Conservation (phyloP, 2,888 invertebrate species). For the Rhagonycha lutea region DNA sequence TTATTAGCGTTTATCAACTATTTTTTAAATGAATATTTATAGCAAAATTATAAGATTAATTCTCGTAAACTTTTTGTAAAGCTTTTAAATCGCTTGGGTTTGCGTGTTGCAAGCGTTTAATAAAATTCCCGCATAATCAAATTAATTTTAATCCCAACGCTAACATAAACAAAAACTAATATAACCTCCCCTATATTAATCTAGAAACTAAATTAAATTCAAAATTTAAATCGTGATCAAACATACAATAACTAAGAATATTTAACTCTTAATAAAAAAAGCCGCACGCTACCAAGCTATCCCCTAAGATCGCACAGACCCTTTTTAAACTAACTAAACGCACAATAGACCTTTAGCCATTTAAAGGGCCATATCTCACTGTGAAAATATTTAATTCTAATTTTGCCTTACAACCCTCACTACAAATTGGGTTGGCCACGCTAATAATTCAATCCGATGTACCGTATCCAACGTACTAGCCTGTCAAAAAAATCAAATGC, state of each 20-base stretch:
- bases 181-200: constrained; percentile 28
- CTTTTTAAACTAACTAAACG: constrained; percentile 42
- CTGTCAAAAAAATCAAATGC: neutral
- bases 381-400: constrained; percentile 46
- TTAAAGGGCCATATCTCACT: constrained; percentile 46
- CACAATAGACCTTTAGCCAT: constrained; percentile 45
- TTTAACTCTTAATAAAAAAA: constrained; percentile 44
- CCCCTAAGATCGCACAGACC: constrained; percentile 33
- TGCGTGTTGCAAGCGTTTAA: constrained; percentile 26
- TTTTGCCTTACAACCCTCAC: constrained; percentile 32
- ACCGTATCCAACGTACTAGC: neutral
- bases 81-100: constrained; percentile 6
- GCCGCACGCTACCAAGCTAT: constrained; percentile 34
- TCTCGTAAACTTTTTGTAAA: constrained; percentile 18
- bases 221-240: constrained; percentile 39
- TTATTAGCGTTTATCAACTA: constrained; percentile 46
- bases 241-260: constrained; percentile 35
- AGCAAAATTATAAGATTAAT: constrained; percentile 21
- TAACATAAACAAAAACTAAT: constrained; percentile 34
- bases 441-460: constrained; percentile 40
- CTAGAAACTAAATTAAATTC: constrained; percentile 38
- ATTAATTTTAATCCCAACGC: constrained; percentile 29
- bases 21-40: constrained; percentile 47
- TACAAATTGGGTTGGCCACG: constrained; percentile 51
- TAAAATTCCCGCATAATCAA: constrained; percentile 33